These are phyloP conservation scores for Zaprionus vittiger DNA, from an alignment of 1,140 invertebrate species.

Conservation along the genomic window DNA sequence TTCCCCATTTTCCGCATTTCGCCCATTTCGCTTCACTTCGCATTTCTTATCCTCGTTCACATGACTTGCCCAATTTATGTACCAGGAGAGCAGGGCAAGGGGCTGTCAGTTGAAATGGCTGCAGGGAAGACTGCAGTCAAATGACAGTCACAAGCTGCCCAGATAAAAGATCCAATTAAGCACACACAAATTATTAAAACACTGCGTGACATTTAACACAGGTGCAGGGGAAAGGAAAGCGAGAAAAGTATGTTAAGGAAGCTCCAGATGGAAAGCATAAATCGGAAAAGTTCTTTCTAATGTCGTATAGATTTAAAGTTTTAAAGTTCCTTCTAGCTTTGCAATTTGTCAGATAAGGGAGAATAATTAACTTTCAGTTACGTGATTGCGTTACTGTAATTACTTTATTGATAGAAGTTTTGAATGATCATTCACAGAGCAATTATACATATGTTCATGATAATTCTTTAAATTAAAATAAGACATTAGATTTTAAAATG, in stretches of 20 bases:
- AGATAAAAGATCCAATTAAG: constrained; percentile 55
- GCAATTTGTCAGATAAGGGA: neutral
- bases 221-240: neutral
- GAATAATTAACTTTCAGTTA: too few species aligned
- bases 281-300: neutral
- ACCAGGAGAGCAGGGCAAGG: constrained; percentile 5
- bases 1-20: neutral
- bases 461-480: too few species aligned
- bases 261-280: neutral
- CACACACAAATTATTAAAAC: constrained; percentile 42
- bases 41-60: constrained; percentile 45
- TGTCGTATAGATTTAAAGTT: neutral
- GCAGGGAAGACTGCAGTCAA: constrained; percentile 7
- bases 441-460: too few species aligned
- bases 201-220: constrained; percentile 10
- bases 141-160: constrained; percentile 28
- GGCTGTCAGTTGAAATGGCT: neutral
- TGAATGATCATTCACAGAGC: too few species aligned
- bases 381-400: too few species aligned
- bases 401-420: too few species aligned
- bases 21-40: neutral
- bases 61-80: constrained; percentile 58
- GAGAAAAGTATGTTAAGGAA: neutral
- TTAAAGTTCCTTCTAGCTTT: neutral
- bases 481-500: too few species aligned